Base-by-base conservation (phyloP, 2,888 invertebrate species). In the Monoplex corrugatus region DNA sequence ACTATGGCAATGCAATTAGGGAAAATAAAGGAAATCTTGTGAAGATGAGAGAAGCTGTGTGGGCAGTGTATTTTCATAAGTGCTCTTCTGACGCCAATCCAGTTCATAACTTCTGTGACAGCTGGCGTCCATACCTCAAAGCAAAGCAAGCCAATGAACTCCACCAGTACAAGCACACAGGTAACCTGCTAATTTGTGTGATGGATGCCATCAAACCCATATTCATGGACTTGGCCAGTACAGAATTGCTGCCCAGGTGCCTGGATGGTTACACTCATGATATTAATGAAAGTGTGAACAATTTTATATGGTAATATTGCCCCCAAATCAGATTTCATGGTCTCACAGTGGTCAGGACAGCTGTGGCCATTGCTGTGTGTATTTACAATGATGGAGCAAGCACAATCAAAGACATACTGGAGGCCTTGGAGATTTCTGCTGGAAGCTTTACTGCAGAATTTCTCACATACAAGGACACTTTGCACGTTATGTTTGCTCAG, bases 121-220 rank as follows among this genome's bases (percentile, higher is more conserved):
- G n/a, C n/a, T n/a, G n/a, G n/a, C n/a, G n/a, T n/a, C n/a, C n/a
- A n/a, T n/a, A n/a, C n/a, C n/a, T n/a, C n/a, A n/a, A n/a, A n/a
- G n/a, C n/a, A n/a, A n/a, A n/a, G n/a, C n/a, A n/a, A n/a, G n/a
- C n/a, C n/a, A 68, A 68, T 28, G 28, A 10, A 28, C 68, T 68
- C 3, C 28, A 23, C 8, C 35, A 44, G 43, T 84, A 44, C 50
- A 84, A 43, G 32, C 84, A 44, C n/a, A n/a, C 16, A 28, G 84
- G n/a, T 6, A 10, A 32, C 38, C 50, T 85, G 85, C 85, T 63
- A 57, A 23, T n/a, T 35, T 10, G 32, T 16, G n/a, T 85, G 16
- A 85, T 85, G 85, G 85, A 85, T 85, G 85, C 63, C 63, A 85
- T 85, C 63, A 85, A 85, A 28, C 85, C 85, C n/a, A 57, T 85